Base-by-base conservation (phyloP, 2,888 invertebrate species). In the Unio delphinus region DNA sequence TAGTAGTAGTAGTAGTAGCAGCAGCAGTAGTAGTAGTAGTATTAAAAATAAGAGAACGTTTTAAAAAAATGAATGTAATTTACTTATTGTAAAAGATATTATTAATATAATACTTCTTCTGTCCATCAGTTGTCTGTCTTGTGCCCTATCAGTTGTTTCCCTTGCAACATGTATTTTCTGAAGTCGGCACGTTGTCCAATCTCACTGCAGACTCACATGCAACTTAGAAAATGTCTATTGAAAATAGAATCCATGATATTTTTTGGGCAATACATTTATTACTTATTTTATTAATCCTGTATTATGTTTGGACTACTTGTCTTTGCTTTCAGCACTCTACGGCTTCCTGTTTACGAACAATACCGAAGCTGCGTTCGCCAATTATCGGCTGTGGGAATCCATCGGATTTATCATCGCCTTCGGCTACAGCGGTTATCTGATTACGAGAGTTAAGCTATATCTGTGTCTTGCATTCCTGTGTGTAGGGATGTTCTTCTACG, bases 341-440 rank as follows among this genome's bases (percentile, higher is more conserved):
- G 96, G 97, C 11, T 94, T 95, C 66, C 90, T 97, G 68, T 96
- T 97, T 86, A 95, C 95, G 0, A 94, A 94, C 23, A 93, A 94
- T 82, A 94, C 96, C 84, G 96, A 96, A 86, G 96, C 96, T 0
- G 95, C 96, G 0, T 97, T 95, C 90, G 95, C 96, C 78, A 97
- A 96, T 91, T 97, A 97, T 90, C 92, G 96, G 15, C 91, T 97
- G 64, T 97, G 96, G 96, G 96, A 97, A 89, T 94, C 96, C 0
- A 93, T 95, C 0, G 97, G 97, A 65, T 96, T 96, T 71, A 95
- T 96, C 20, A 92, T 96, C 68, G 94, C 95, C 1, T 97, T 96
- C 83, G 93, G 93, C 0, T 93, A 94, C 70, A 95, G 95, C 61
- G 94, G 95, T 4, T 94, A 94, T 84, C 90, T 96, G 7, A 95